Conservation (phyloP, 2,113 vertebrate genomes). For the Tautogolabrus adspersus region DNA sequence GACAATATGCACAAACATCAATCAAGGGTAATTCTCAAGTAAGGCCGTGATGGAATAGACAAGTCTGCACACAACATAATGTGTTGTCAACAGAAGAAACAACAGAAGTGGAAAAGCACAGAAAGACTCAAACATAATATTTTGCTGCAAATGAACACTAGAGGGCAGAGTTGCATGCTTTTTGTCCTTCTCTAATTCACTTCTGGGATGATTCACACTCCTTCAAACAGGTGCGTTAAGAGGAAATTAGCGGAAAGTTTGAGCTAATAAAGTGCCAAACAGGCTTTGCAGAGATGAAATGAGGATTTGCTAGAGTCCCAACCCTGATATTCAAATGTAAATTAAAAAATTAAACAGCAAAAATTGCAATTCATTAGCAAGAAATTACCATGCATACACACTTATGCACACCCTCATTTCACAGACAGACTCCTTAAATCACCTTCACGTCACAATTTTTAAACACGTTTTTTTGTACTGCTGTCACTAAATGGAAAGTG, state of each 20-base stretch:
- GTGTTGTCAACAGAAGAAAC: not conserved
- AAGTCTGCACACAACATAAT: not conserved
- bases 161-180: slow-evolving; percentile 56
- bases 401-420: not conserved
- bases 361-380: not conserved
- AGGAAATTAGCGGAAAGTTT: slow-evolving; percentile 12
- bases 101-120: rapidly evolving
- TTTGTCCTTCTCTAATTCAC: rapidly evolving
- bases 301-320: slow-evolving; percentile 12
- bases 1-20: slow-evolving; percentile 35
- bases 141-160: slow-evolving; percentile 26
- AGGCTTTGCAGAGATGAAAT: slow-evolving; percentile 9
- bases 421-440: not conserved
- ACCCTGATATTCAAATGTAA: not conserved
- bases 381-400: not conserved
- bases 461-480: not conserved
- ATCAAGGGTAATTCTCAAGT: slow-evolving; percentile 23
- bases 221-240: not conserved
- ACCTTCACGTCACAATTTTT: not conserved
- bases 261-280: slow-evolving; percentile 20
- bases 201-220: not conserved
- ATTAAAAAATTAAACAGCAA: slow-evolving; percentile 20
- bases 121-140: not conserved
- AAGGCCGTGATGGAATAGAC: not conserved
- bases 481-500: slow-evolving; percentile 13